These are phyloP conservation scores for Calosoma granatense DNA, from an alignment of 1,140 invertebrate species.

Conservation along the genomic window DNA sequence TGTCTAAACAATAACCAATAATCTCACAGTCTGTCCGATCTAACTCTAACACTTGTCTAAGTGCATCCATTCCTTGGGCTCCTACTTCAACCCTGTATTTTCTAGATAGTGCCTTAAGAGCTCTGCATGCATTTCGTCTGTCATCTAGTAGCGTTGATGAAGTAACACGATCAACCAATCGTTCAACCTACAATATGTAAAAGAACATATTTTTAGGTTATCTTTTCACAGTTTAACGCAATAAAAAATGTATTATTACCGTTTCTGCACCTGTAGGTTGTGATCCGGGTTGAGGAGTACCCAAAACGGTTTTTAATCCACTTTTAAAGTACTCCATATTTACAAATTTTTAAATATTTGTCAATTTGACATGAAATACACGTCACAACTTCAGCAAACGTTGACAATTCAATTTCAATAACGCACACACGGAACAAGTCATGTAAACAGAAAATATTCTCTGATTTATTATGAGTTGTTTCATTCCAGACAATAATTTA, in stretches of 20 bases:
- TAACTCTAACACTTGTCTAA: conserved; percentile 70
- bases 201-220: conserved; percentile 14
- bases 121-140: conserved; percentile 89
- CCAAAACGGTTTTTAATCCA: conserved; percentile 79
- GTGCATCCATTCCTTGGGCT: conserved; percentile 83
- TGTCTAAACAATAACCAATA: conserved; percentile 82
- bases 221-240: conserved; percentile 16
- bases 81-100: conserved; percentile 94
- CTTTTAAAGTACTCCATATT: conserved; percentile 80
- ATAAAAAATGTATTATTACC: conserved; percentile 47
- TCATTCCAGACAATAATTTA: too few species aligned
- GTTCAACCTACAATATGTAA: conserved; percentile 65
- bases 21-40: conserved; percentile 87
- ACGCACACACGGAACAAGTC: too few species aligned
- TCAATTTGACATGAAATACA: neutral
- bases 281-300: conserved; percentile 60
- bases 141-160: conserved; percentile 92
- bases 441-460: too few species aligned
- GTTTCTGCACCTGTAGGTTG: conserved; percentile 76
- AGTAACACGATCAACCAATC: conserved; percentile 80
- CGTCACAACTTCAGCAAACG: too few species aligned
- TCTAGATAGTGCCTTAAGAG: conserved; percentile 85
- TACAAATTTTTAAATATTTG: neutral
- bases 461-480: too few species aligned
- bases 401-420: too few species aligned